These are phyloP conservation scores for Prionailurus viverrinus DNA, from an alignment of 2,113 vertebrate genomes.

Conservation along the genomic window DNA sequence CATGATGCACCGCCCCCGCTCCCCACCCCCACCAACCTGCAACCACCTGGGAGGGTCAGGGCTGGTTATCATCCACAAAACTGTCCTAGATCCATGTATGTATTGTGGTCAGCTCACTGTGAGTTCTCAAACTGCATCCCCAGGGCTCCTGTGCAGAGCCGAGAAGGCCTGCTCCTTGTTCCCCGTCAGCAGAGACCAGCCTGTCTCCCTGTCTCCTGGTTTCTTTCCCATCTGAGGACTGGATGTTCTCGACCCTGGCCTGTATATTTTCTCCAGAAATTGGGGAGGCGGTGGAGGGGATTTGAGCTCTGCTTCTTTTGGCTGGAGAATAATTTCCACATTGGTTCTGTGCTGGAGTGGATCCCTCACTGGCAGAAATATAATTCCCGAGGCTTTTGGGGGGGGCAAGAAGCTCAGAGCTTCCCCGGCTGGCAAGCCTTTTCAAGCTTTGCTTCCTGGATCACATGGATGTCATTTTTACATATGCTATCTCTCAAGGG, in stretches of 20 bases:
- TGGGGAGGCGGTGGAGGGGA: background rate
- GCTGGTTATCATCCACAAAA: background rate
- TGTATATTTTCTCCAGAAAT: background rate
- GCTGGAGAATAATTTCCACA: background rate
- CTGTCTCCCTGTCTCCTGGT: background rate
- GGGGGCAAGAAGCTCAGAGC: background rate
- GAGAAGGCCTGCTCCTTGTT: background rate
- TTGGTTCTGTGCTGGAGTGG: background rate
- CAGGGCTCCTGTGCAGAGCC: background rate
- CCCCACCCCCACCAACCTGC: too few species aligned
- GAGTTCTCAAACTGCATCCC: background rate
- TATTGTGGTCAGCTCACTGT: background rate
- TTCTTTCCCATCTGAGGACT: background rate
- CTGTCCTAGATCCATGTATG: background rate
- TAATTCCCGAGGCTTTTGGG: background rate
- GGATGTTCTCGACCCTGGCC: background rate
- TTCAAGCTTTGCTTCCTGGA: background rate
- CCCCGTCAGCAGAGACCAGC: background rate
- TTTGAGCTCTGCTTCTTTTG: background rate
- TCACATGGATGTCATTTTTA: background rate
- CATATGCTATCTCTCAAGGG: background rate
- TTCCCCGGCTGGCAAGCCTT: background rate
- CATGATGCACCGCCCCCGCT: fast-evolving
- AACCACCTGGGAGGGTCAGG: background rate
- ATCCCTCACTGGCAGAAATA: background rate